Evolutionary conservation across 2,888 invertebrate genomes (phyloP).

Genomic region (Noctua fimbriata): DNA sequence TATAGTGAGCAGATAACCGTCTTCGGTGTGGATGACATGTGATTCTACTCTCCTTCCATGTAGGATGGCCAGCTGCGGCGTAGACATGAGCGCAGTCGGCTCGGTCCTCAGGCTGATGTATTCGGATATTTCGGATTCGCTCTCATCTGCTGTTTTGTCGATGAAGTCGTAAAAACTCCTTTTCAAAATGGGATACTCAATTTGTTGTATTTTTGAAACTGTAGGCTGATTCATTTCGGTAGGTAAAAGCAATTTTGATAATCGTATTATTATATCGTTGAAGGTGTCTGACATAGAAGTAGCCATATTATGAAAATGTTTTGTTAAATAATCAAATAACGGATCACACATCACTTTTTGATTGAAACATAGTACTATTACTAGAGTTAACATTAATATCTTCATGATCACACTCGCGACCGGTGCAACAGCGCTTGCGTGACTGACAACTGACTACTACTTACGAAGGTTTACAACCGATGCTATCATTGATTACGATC

Average conservation of each 20-base stretch:
- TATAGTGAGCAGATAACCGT: constrained; percentile 80
- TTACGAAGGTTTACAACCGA: constrained; percentile 33
- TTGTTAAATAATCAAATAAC: constrained; percentile 64
- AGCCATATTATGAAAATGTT: constrained; percentile 68
- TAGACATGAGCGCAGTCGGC: constrained; percentile 74
- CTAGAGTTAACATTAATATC: constrained; percentile 48
- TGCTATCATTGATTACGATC: constrained; percentile 1
- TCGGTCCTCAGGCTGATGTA: constrained; percentile 67
- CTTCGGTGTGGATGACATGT: constrained; percentile 77
- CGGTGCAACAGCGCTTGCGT: constrained; percentile 11
- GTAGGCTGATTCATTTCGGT: neutral
- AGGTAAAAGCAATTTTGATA: constrained; percentile 57
- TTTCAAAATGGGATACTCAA: constrained; percentile 46
- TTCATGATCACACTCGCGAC: constrained; percentile 61
- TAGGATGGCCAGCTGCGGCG: constrained; percentile 75
- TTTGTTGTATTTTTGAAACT: neutral
- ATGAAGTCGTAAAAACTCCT: constrained; percentile 68
- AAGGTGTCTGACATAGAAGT: constrained; percentile 60
- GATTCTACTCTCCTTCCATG: constrained; percentile 80
- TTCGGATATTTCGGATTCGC: constrained; percentile 60
- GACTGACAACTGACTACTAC: constrained; percentile 56
- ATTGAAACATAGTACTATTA: constrained; percentile 58
- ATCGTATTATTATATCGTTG: constrained; percentile 60
- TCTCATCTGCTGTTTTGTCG: constrained; percentile 63
- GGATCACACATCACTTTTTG: constrained; percentile 65